Conservation (phyloP, 2,797 vertebrate genomes). For the Macropodus opercularis region DNA sequence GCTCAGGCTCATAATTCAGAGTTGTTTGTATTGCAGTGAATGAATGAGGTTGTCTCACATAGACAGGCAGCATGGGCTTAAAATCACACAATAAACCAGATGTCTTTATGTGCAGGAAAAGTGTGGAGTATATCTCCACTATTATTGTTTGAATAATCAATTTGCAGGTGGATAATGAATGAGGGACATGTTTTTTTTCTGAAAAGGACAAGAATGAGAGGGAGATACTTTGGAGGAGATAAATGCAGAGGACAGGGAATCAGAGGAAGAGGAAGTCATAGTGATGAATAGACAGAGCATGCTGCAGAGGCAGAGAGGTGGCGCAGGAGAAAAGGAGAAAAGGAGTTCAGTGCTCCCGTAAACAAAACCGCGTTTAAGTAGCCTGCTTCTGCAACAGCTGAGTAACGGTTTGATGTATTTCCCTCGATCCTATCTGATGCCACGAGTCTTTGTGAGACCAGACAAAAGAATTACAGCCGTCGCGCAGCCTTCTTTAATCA, state of each 20-base stretch:
- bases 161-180: constrained; percentile 38
- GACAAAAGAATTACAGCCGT: constrained; percentile 50
- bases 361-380: constrained; percentile 35
- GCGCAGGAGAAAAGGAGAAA: constrained; percentile 6
- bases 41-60: constrained; percentile 18
- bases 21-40: constrained; percentile 26
- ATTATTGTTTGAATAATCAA: constrained; percentile 42
- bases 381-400: constrained; percentile 28
- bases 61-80: constrained; percentile 19
- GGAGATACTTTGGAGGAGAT: constrained; percentile 38
- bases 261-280: constrained; percentile 5
- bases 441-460: constrained; percentile 33
- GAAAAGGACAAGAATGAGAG: constrained; percentile 17
- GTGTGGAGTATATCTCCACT: constrained; percentile 11
- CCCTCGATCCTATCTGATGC: constrained; percentile 45
- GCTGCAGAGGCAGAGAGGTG: constrained; percentile 11
- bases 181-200: constrained; percentile 27
- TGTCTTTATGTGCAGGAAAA: constrained; percentile 20
- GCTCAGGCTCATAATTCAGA: constrained; percentile 40
- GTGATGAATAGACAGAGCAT: constrained; percentile 27
- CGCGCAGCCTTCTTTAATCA: constrained; percentile 63
- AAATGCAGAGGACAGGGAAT: constrained; percentile 27
- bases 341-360: constrained; percentile 14
- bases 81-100: constrained; percentile 29
- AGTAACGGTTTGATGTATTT: constrained; percentile 56